A percentile compares a stretch with the other conserved stretches of the same genome.
These are phyloP conservation scores for Sminthurinus signatus DNA, from an alignment of 1,140 invertebrate species.

Conservation along the genomic window DNA sequence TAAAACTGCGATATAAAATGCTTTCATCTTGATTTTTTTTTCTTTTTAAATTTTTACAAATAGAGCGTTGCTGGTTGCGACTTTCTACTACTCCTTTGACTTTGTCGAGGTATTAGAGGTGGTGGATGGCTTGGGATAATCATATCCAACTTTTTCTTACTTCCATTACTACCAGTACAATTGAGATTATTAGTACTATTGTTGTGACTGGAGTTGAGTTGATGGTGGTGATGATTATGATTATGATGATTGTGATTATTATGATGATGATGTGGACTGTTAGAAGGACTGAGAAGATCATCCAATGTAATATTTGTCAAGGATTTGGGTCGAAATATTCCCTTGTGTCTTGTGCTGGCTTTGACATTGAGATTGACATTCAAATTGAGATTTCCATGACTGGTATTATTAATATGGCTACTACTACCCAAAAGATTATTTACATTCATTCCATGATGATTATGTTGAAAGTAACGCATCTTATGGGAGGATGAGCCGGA, in stretches of 20 bases:
- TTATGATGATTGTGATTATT: too few relatives aligned
- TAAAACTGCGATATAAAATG: too few relatives aligned
- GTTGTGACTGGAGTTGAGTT: slow-evolving; percentile 1
- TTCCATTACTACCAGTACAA: not conserved
- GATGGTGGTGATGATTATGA: too few relatives aligned
- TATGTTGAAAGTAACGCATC: slow-evolving; percentile 25
- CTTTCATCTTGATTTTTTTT: too few relatives aligned
- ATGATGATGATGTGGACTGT: too few relatives aligned
- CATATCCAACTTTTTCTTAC: slow-evolving; percentile 29
- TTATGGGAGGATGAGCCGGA: slow-evolving; percentile 21
- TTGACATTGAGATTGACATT: slow-evolving; percentile 15
- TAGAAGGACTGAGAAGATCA: slow-evolving; percentile 6
- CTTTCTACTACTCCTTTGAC: slow-evolving; percentile 21
- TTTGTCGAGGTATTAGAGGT: slow-evolving; percentile 21
- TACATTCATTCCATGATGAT: slow-evolving; percentile 27
- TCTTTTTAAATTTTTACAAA: slow-evolving; percentile 2
- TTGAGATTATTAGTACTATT: not conserved
- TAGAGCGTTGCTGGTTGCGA: slow-evolving; percentile 26
- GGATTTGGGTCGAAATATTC: slow-evolving; percentile 32
- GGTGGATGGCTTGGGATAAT: slow-evolving; percentile 28
- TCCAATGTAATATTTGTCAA: slow-evolving; percentile 29
- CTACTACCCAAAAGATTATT: slow-evolving; percentile 1
- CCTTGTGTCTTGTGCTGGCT: slow-evolving; percentile 15
- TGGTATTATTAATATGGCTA: slow-evolving; percentile 17
- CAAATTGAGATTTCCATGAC: slow-evolving; percentile 19